phyloP scores from a whole-genome alignment of 2,888 invertebrate species.

The Drymonia ruficornis region DNA sequence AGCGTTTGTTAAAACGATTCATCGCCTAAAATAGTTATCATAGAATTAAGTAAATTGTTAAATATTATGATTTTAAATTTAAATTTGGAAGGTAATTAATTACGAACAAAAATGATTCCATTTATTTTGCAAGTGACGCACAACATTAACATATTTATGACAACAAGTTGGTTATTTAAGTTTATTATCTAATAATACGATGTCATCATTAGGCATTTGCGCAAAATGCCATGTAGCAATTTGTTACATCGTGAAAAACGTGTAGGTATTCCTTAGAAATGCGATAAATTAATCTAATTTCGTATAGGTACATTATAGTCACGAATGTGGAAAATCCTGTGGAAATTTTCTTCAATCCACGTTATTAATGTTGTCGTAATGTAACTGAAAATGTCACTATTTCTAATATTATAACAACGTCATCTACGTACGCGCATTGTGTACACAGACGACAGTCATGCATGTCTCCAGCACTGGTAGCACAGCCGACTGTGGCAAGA shows the following conservation, averaged over 20 bases:
- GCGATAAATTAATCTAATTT: neutral
- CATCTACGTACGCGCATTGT: no score
- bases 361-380: no score
- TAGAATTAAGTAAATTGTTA: neutral
- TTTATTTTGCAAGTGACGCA: neutral
- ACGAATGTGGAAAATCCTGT: neutral
- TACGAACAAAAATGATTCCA: neutral
- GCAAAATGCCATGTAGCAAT: slow-evolving; percentile 1
- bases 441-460: no score
- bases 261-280: neutral
- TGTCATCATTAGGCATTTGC: neutral
- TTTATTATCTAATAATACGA: neutral
- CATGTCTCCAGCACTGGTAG: no score
- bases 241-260: neutral
- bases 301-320: neutral
- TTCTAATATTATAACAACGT: no score
- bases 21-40: neutral
- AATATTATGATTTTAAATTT: no score
- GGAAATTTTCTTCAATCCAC: neutral
- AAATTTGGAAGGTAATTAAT: neutral
- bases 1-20: neutral
- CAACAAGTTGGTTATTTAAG: neutral
- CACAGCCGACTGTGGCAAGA: no score
- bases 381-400: no score
- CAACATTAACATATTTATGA: neutral